Evolutionary conservation across 2,888 invertebrate species (phyloP), one percentile per base, ranked within the genome.

Genomic region (Falcaria lacertinaria): DNA sequence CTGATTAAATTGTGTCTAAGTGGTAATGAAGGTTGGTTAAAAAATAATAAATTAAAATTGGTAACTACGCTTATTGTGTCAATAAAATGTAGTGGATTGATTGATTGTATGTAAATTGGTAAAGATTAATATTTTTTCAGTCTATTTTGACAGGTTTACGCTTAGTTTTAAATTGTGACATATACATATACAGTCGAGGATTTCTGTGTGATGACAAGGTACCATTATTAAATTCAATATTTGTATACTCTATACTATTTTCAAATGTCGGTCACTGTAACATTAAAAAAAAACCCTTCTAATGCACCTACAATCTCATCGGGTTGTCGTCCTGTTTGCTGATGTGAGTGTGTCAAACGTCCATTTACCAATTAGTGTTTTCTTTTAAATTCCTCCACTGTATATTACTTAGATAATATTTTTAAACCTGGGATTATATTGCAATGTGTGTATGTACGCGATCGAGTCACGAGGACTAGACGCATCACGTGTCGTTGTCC

Each of bases 331-430:
- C 37, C 50, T 49, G 50, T 54, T 37, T 47, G 59, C 50, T n/a
- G 42, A 48, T 55, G 58, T 48, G 59, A 55, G 59, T 61, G 51
- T 74, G 64, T 75, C 72, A 78, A 76, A 79, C 81, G 86, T 86
- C 86, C 85, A 85, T 81, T 80, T 79, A 80, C 65, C 67, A 69
- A 73, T 81, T 74, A 80, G 72, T 73, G 63, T 54, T 68, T 60
- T 52, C 53, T 67, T 59, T 52, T 57, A 52, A 70, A 80, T 88
- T 87, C 85, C 88, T 87, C 85, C 76, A 79, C 86, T 87, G 86
- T 87, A 83, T 86, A 83, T 79, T 73, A 70, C 74, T 73, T 79
- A 78, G 72, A 69, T 65, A 45, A 63, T 76, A 70, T 70, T 70
- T 54, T 66, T 62, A 65, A 60, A 60, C 57, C 62, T 69, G 75